Conservation (phyloP, 2,797 vertebrate genomes). For the Hydrocynus forskahlii region DNA sequence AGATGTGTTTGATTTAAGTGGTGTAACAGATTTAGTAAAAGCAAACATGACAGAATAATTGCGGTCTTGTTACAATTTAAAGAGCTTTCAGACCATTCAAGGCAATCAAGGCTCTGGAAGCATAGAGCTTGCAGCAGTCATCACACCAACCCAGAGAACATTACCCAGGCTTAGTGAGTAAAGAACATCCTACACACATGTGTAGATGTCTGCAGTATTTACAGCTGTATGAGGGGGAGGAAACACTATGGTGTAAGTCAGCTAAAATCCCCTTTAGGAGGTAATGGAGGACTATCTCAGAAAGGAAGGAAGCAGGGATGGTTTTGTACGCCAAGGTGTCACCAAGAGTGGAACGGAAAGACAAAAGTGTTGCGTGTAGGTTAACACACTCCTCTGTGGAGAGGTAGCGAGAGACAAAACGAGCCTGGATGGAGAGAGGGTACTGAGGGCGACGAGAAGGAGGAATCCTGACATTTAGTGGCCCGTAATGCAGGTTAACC, state of each 20-base stretch:
- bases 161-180: background rate
- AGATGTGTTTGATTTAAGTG: background rate
- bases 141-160: background rate
- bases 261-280: slow-evolving; percentile 42
- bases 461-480: slow-evolving; percentile 39
- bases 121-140: background rate
- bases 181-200: slow-evolving; percentile 12
- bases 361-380: slow-evolving; percentile 45
- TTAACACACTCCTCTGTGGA: slow-evolving; percentile 18
- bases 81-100: background rate
- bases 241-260: slow-evolving; percentile 22
- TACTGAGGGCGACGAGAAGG: background rate
- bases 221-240: slow-evolving; percentile 20
- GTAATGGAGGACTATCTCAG: slow-evolving; percentile 29
- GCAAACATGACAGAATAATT: background rate
- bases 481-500: slow-evolving; percentile 19
- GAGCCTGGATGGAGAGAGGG: slow-evolving; percentile 23
- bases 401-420: slow-evolving; percentile 5
- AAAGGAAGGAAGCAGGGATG: slow-evolving; percentile 41
- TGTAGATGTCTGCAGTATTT: background rate
- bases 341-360: slow-evolving; percentile 28
- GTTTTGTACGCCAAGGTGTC: slow-evolving; percentile 19
- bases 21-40: background rate
- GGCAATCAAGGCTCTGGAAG: background rate
- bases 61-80: background rate